Base-by-base conservation (phyloP, 2,113 vertebrate genomes). In the Rousettus leschenaultii region DNA sequence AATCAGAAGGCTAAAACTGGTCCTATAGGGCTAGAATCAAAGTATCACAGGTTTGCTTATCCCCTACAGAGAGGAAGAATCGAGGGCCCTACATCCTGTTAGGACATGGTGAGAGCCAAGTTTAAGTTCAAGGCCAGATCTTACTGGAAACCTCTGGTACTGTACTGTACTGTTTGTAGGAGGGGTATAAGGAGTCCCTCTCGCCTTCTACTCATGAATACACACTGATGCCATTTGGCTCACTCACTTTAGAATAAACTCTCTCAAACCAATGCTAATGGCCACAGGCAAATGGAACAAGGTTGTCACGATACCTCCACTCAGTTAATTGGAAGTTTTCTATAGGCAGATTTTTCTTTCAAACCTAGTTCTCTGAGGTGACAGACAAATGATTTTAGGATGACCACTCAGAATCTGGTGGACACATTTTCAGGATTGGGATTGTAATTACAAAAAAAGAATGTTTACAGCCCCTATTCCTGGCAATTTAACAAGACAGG, bases 401-500 rank as follows among this genome's bases (percentile, higher is more conserved):
- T 53, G 63, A 84, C 51, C 71, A 26, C 35, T 68, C 63, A 59
- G 71, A 91, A 80, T 73, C 78, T 45, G 43, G 68, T 53, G 8
- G 77, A 40, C 22, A 89, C n/a, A 53, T 91, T 94, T 88, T 91
- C 63, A 68, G 61, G 51, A 94, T 13, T 94, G 33, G 18, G 82
- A 93, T 63, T 63, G 59, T 83, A 90, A 86, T 83, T 55, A 61
- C n/a, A 82, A 63, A 74, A 80, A 96, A 80, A 96, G 84, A 97
- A 86, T 33, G 70, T 87, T n/a, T 55, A 91, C 68, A 43, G 66
- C 24, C 73, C 65, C 66, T 86, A 13, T 91, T 91, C 57, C 57
- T 82, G 53, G 61, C 28, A 53, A 48, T 16, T 18, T 68, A 68
- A 91, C 4, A 38, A 59, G n/a, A 63, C 6, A 59, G 48, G 24